Percentiles rank a stretch among this genome's conserved stretches.
Evolutionary conservation across 2,888 invertebrate species (phyloP).

Genomic region (Polyommatus icarus): DNA sequence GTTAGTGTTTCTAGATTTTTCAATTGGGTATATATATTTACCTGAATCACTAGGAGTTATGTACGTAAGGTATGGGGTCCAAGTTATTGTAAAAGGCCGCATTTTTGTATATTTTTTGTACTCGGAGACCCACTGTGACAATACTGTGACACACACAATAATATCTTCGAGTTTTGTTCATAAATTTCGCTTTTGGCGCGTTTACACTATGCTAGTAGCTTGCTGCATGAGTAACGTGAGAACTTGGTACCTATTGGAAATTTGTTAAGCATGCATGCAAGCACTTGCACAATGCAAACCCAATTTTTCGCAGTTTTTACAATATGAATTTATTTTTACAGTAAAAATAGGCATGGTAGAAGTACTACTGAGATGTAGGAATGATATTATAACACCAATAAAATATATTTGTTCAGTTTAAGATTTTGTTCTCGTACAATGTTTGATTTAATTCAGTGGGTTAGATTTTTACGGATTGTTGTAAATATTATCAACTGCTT

Average conservation of each 20-base stretch:
- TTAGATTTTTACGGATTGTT: neutral
- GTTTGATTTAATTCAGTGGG: neutral
- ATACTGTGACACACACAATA: constrained; percentile 20
- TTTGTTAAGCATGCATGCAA: neutral
- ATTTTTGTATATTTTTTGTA: constrained; percentile 27
- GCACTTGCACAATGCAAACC: neutral
- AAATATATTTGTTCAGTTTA: neutral
- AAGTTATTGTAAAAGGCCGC: constrained; percentile 12
- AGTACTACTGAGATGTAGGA: neutral
- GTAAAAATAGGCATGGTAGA: neutral
- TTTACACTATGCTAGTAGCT: neutral
- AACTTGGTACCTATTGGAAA: too few relatives aligned
- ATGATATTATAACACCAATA: neutral
- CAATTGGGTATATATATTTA: neutral
- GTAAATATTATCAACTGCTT: neutral
- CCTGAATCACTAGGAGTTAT: constrained; percentile 14
- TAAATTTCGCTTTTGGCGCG: neutral
- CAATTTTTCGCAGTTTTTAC: neutral
- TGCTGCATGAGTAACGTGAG: neutral
- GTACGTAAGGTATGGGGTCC: constrained; percentile 27
- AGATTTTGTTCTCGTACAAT: neutral
- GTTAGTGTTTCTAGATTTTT: neutral
- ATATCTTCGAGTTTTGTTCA: neutral
- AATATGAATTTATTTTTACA: neutral
- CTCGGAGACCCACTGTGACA: constrained; percentile 2